phyloP scores from a whole-genome alignment of 2,888 invertebrate species.

The Pseudanteris insignis region DNA sequence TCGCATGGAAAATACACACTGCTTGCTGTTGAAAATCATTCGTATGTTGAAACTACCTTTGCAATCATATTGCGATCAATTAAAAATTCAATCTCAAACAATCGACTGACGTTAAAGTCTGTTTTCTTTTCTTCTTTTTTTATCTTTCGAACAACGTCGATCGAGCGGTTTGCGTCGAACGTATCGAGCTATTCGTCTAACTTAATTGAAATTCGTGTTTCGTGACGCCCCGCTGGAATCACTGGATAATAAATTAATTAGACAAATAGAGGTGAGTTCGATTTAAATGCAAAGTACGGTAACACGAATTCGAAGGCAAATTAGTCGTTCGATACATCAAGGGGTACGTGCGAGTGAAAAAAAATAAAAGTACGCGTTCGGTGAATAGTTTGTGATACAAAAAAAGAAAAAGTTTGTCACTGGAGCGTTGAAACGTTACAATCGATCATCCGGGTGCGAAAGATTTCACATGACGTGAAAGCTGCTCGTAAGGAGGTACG shows the following conservation, averaged over 20 bases:
- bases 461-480: conserved; percentile 50
- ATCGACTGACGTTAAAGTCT: no score
- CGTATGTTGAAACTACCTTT: no score
- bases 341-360: conserved; percentile 26
- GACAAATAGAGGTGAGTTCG: conserved; percentile 15
- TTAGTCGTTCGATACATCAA: conserved; percentile 27
- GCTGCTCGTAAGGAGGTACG: conserved; percentile 49
- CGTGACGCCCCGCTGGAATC: conserved; percentile 5
- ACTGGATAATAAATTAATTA: conserved; percentile 18
- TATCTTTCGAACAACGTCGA: background rate
- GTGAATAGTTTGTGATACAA: conserved; percentile 24
- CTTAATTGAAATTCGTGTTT: conserved; percentile 23
- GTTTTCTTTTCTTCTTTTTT: background rate
- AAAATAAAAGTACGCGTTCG: conserved; percentile 30
- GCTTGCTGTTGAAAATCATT: no score
- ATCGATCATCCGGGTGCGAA: conserved; percentile 46
- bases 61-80: no score
- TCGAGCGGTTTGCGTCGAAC: background rate
- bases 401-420: conserved; percentile 32
- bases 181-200: conserved; percentile 12
- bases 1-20: no score
- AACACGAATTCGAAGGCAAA: conserved; percentile 28
- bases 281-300: conserved; percentile 28
- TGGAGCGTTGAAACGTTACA: conserved; percentile 31
- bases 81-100: no score